Evolutionary conservation across 2,797 vertebrate genomes (phyloP).

Genomic region (Micromesistius poutassou): DNA sequence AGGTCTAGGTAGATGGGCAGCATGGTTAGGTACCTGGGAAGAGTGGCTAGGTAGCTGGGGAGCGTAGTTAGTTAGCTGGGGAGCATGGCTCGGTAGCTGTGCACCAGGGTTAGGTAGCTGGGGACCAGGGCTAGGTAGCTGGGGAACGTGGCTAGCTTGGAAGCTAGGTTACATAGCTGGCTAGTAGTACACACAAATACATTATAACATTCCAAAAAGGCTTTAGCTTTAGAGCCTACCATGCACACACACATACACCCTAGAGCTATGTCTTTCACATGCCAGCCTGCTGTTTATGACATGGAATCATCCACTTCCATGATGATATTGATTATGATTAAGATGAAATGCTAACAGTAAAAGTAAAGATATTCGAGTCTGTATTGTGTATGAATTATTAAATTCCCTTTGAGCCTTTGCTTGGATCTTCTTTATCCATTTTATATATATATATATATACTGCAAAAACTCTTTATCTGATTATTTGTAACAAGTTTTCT

Average conservation of each 20-base stretch:
- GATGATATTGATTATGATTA: conserved; percentile 14
- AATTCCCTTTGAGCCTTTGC: background rate
- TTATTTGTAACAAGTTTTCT: background rate
- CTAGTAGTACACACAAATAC: background rate
- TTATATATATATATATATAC: background rate
- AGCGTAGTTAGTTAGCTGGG: background rate
- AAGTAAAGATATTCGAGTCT: background rate
- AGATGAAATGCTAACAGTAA: background rate
- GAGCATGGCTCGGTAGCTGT: background rate
- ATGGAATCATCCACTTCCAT: conserved; percentile 33
- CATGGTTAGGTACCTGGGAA: too few species aligned
- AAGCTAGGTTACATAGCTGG: background rate
- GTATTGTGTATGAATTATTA: background rate
- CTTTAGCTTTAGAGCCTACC: too few species aligned
- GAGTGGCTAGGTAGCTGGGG: background rate
- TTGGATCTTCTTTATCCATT: background rate
- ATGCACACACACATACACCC: background rate
- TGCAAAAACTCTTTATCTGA: background rate
- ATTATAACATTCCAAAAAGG: too few species aligned
- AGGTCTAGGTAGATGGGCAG: too few species aligned
- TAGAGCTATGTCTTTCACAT: background rate
- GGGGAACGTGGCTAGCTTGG: background rate
- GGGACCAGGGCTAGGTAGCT: background rate
- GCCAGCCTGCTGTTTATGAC: background rate
- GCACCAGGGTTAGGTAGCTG: background rate